Evolutionary conservation across 2,888 invertebrate species (phyloP).

Genomic region (Hirtodrosophila duncani): DNA sequence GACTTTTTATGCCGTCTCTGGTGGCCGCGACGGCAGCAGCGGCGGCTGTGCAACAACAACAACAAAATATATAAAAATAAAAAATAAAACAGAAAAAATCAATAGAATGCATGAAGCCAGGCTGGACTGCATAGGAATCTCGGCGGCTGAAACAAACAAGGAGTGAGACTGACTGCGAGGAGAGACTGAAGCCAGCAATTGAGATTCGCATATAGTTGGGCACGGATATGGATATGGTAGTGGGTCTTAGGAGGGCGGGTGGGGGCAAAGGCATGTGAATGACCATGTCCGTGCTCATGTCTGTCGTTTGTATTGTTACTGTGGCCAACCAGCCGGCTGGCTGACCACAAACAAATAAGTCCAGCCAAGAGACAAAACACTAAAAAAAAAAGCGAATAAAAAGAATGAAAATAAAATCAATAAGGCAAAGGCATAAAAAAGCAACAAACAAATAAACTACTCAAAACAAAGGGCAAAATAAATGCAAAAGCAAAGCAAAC

Average conservation of each 20-base stretch:
- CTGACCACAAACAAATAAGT: slow-evolving; percentile 55
- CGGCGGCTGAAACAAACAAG: slow-evolving; percentile 31
- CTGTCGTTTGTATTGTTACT: slow-evolving; percentile 69
- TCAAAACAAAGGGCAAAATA: slow-evolving; percentile 25
- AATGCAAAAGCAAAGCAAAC: slow-evolving; percentile 14
- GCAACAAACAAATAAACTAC: slow-evolving; percentile 35
- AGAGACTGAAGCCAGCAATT: no score
- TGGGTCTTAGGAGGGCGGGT: background rate
- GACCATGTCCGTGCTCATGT: background rate
- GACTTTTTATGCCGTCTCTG: slow-evolving; percentile 66
- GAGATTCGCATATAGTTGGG: no score
- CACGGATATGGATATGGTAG: no score
- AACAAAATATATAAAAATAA: slow-evolving; percentile 30
- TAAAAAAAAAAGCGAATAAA: slow-evolving; percentile 16
- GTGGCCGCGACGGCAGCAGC: slow-evolving; percentile 21
- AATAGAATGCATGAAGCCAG: slow-evolving; percentile 59
- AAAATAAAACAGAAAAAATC: slow-evolving; percentile 50
- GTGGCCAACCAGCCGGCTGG: slow-evolving; percentile 57
- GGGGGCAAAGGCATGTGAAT: background rate
- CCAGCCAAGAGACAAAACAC: slow-evolving; percentile 45
- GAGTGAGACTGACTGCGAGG: background rate
- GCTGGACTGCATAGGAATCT: slow-evolving; percentile 35
- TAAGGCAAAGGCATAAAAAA: slow-evolving; percentile 47
- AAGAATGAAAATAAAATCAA: slow-evolving; percentile 54
- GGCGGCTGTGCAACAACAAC: slow-evolving; percentile 24